phyloP scores from a whole-genome alignment of 2,797 vertebrate species.

The Diceros bicornis region DNA sequence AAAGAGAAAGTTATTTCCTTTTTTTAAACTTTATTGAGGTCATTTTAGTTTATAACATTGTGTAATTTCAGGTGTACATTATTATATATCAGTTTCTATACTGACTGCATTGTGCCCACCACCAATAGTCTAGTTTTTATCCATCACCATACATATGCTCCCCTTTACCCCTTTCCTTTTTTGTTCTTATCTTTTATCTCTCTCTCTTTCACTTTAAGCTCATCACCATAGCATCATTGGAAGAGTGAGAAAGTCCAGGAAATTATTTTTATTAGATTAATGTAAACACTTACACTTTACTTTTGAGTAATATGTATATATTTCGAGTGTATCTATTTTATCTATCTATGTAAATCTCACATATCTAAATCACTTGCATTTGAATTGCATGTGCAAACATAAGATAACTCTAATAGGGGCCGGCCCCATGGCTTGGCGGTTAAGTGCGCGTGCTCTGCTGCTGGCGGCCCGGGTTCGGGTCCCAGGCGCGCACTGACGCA shows the following conservation, averaged over 20 bases:
- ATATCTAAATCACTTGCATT: background rate
- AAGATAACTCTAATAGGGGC: background rate
- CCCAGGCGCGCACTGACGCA: too few relatives aligned
- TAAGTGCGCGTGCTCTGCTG: too few relatives aligned
- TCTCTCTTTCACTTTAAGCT: background rate
- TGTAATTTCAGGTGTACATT: too few relatives aligned
- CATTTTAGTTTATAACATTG: too few relatives aligned
- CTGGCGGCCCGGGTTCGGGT: too few relatives aligned
- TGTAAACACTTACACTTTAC: background rate
- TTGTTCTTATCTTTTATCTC: background rate
- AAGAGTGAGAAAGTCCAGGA: background rate
- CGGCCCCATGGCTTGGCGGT: too few relatives aligned
- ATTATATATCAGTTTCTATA: too few relatives aligned
- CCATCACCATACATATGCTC: too few relatives aligned
- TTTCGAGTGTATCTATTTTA: background rate
- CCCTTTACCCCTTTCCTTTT: too few relatives aligned
- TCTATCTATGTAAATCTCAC: background rate
- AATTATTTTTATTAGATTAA: background rate
- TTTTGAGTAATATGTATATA: background rate
- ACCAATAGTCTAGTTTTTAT: too few relatives aligned
- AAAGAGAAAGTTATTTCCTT: background rate
- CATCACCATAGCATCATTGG: background rate
- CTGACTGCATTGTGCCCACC: too few relatives aligned
- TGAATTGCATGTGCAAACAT: background rate
- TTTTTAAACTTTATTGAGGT: background rate